Evolutionary conservation across 2,888 invertebrate species (phyloP), one percentile per base, ranked within the genome.

Genomic region (Cetonia aurata): DNA sequence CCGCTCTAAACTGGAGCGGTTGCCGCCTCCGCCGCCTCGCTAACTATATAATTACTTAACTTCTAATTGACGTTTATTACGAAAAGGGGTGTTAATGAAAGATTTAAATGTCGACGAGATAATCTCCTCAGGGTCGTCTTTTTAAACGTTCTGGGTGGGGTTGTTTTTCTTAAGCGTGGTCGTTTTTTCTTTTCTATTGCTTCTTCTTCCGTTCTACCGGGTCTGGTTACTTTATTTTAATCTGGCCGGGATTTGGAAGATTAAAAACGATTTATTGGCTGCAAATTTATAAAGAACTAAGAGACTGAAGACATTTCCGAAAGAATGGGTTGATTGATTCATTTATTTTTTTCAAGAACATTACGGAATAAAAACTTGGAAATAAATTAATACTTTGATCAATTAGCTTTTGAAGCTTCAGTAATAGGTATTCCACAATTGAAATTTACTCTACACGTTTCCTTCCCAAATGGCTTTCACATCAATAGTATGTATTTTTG

Each of bases 11-110:
- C 80, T 77, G 74, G 74, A 73, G 71, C 75, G 70, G 75, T 77
- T 77, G 69, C 53, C 53, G 62, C 67, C 59, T 42, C 71, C 74
- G 67, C 71, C 73, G 72, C 76, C 75, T 78, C 76, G 78, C 79
- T 83, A 83, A 83, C 83, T 83, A 82, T 82, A 83, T 83, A 83
- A 83, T 83, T 83, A 83, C 83, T 81, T 80, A 79, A 76, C 79
- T 79, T 80, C 80, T 83, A 83, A 83, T 83, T 83, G 83, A 83
- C 83, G 82, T 83, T 83, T 83, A 83, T 83, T 83, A 82, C 81
- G 78, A 79, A 79, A 82, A 83, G 81, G 83, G 83, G 83, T 82
- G 82, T 82, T 81, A 80, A 82, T 81, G 82, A 82, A 80, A 80
- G 82, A 83, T 83, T 82, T 80, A 82, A 81, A 80, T 80, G 79